These are phyloP conservation scores for Tetramorium alpestre DNA, from an alignment of 1,140 invertebrate genomes.

Conservation along the genomic window DNA sequence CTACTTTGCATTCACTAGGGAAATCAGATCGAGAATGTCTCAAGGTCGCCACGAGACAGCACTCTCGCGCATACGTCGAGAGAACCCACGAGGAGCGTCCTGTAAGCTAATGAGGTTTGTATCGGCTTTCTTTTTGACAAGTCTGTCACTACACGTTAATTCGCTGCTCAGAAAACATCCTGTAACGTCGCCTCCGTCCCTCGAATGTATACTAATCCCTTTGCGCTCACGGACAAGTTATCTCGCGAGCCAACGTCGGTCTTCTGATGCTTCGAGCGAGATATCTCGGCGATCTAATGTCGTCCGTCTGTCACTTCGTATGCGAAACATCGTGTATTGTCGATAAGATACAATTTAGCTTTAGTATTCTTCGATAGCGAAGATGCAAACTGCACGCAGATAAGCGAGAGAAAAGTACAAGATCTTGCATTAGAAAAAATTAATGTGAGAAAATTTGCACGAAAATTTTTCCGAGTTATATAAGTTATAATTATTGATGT, in stretches of 20 bases:
- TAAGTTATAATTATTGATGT: too few species aligned
- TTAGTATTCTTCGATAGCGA: background rate
- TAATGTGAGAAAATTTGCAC: background rate
- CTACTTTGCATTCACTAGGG: conserved; percentile 10
- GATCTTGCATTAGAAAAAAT: background rate
- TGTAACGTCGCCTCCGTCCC: background rate
- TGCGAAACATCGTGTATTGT: conserved; percentile 6
- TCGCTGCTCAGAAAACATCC: background rate
- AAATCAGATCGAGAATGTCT: conserved; percentile 20
- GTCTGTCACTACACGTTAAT: conserved; percentile 49
- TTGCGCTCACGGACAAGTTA: background rate
- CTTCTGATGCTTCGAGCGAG: background rate
- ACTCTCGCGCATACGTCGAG: background rate
- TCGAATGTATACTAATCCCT: conserved; percentile 9
- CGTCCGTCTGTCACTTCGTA: background rate
- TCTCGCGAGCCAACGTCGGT: conserved; percentile 1
- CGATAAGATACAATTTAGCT: background rate
- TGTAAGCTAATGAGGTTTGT: conserved; percentile 27
- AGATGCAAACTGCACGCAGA: background rate
- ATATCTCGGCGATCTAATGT: conserved; percentile 34
- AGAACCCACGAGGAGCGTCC: background rate
- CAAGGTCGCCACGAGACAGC: background rate
- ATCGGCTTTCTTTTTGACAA: conserved; percentile 30
- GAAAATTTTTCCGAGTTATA: background rate
- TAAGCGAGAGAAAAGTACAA: background rate